Conservation (phyloP, 2,888 invertebrate species). For the Cremastinae sp. region DNA sequence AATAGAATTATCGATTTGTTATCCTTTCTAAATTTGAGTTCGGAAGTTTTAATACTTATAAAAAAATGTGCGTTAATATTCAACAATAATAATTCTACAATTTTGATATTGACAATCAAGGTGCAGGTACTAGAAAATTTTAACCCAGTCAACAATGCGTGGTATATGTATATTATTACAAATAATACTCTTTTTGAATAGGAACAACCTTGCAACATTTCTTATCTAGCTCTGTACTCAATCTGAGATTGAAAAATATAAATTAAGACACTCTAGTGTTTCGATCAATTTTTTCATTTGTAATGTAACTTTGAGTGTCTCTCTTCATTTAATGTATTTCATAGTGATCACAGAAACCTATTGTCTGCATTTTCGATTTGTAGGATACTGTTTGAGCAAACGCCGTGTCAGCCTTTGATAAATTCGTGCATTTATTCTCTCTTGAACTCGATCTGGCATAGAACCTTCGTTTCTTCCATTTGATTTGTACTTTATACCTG, state of each 20-base stretch:
- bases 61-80: too few relatives aligned
- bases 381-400: conserved; percentile 75
- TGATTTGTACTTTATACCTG: conserved; percentile 82
- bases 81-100: neutral
- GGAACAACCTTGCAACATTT: conserved; percentile 45
- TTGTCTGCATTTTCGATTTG: conserved; percentile 72
- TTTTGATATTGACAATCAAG: neutral
- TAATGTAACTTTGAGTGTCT: conserved; percentile 9
- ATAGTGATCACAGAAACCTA: conserved; percentile 52
- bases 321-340: conserved; percentile 1
- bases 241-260: conserved; percentile 44
- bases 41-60: too few relatives aligned
- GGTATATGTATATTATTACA: conserved; percentile 23
- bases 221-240: neutral
- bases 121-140: conserved; percentile 27
- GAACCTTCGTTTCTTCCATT: conserved; percentile 56
- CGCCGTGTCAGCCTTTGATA: conserved; percentile 74
- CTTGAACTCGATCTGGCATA: conserved; percentile 67
- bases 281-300: conserved; percentile 9
- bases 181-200: conserved; percentile 21
- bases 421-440: conserved; percentile 73
- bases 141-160: conserved; percentile 2
- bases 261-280: conserved; percentile 32
- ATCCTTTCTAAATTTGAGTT: too few relatives aligned
- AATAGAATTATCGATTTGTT: too few relatives aligned